Base-by-base conservation (phyloP, 2,888 invertebrate genomes). In the Sminthurides aquaticus region DNA sequence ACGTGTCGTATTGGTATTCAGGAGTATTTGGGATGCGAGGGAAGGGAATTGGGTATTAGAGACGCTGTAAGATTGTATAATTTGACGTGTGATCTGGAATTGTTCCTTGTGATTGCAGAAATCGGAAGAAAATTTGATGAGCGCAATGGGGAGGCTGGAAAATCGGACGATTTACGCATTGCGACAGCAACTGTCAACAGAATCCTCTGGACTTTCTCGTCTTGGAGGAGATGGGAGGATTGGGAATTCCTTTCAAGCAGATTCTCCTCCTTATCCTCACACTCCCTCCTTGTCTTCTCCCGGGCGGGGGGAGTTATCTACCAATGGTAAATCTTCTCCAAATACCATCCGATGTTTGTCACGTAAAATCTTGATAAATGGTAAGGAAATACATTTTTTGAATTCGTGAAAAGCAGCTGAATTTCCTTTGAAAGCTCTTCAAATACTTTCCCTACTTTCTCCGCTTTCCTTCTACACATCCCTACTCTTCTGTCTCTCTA, bases 161-260 rank as follows among this genome's bases (percentile, higher is more conserved):
- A 73, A 73, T 67, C 65, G 66, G 57, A 73, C 71, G 63, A 70
- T 72, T 74, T 72, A 72, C 74, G 74, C 74, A 74, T 66, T 74
- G 72, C 72, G 74, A 72, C 72, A 74, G 67, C 71, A 69, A 63
- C 67, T 67, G 29, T 26, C 63, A 27, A 27, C 63, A 20, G 20
- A 34, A 58, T 49, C 28, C 2, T 49, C 57, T 25, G 57, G 65
- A 55, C 64, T 64, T 63, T 66, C 69, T 64, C 65, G 62, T 64
- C 59, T 67, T 68, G 62, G 67, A 68, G 67, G 64, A 67, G 68
- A 69, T 66, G 66, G 65, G 43, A 67, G 69, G 61, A 24, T 61
- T 57, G 72, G 69, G 71, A 73, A 70, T 71, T 68, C 62, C 27
- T 66, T 71, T 64, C 67, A 68, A 62, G 67, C 67, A 61, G 71